A percentile compares a stretch with the other conserved stretches of the same genome.
These are phyloP conservation scores for Agrotis ipsilon DNA, from an alignment of 2,888 invertebrate genomes.

Conservation along the genomic window DNA sequence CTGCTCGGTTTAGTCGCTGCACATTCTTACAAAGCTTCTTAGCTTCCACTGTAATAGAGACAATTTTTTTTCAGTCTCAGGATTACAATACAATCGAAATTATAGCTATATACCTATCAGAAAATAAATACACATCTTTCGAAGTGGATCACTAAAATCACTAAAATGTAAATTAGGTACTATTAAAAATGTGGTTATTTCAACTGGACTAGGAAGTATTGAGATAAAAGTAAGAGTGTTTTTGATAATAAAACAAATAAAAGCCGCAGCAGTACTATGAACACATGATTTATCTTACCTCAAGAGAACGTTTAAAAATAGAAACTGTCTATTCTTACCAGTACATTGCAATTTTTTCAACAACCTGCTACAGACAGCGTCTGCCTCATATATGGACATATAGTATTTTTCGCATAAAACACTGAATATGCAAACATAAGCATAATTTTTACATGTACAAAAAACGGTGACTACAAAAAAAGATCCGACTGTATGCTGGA, in stretches of 20 bases:
- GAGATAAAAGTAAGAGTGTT: too few species aligned
- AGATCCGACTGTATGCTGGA: not conserved
- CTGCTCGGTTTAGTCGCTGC: slow-evolving; percentile 26
- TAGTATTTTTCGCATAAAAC: slow-evolving; percentile 35
- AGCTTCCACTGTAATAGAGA: slow-evolving; percentile 23
- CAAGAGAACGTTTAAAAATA: too few species aligned
- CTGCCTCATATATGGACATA: slow-evolving; percentile 13
- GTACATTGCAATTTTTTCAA: slow-evolving; percentile 11
- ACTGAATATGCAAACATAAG: not conserved
- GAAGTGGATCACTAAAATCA: too few species aligned
- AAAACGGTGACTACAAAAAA: not conserved
- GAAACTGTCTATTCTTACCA: slow-evolving; percentile 16
- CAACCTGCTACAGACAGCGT: slow-evolving; percentile 30
- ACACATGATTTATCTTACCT: too few species aligned
- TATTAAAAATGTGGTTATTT: too few species aligned
- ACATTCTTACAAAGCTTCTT: slow-evolving; percentile 44
- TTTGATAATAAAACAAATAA: not conserved
- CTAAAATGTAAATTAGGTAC: too few species aligned
- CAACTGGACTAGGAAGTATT: too few species aligned
- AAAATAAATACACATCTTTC: too few species aligned
- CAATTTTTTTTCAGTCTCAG: too few species aligned
- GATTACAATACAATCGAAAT: too few species aligned
- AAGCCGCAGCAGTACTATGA: not conserved
- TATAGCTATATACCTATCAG: too few species aligned
- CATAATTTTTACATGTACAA: slow-evolving; percentile 14